These are phyloP conservation scores for Zophobas atratus DNA, from an alignment of 1,140 invertebrate species.

Conservation along the genomic window DNA sequence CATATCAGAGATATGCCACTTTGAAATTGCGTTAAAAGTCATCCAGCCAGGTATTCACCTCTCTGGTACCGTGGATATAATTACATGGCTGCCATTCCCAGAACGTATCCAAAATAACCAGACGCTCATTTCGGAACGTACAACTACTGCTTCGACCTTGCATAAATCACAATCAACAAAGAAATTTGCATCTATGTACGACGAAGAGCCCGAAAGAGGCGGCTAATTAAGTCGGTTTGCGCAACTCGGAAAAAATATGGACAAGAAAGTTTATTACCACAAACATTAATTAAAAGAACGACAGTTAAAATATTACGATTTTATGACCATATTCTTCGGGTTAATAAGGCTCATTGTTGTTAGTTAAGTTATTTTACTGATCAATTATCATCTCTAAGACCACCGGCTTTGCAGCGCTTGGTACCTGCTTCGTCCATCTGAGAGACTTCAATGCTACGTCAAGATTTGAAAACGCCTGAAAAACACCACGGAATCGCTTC, in stretches of 20 bases:
- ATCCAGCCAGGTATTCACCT: constrained; percentile 61
- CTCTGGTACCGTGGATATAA: constrained; percentile 58
- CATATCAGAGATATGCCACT: constrained; percentile 66
- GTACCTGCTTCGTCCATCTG: constrained; percentile 51
- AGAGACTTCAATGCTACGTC: constrained; percentile 45
- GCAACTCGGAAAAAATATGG: background rate
- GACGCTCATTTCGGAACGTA: constrained; percentile 45
- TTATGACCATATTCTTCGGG: constrained; percentile 50
- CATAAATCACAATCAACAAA: constrained; percentile 40
- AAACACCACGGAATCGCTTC: constrained; percentile 23
- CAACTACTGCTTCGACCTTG: constrained; percentile 19
- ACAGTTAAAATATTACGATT: constrained; percentile 50
- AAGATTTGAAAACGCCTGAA: constrained; percentile 29
- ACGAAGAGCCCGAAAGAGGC: background rate
- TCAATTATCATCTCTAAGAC: constrained; percentile 59
- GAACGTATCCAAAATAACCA: constrained; percentile 52
- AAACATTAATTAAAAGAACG: background rate
- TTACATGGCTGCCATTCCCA: constrained; percentile 62
- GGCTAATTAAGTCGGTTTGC: background rate
- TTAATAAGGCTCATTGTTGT: constrained; percentile 53
- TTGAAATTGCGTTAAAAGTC: constrained; percentile 67
- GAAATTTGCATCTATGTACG: background rate
- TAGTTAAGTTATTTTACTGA: constrained; percentile 56
- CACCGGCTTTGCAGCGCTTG: constrained; percentile 55
- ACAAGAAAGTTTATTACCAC: background rate